Conservation (phyloP, 2,888 invertebrate species). For the Sepiola atlantica region DNA sequence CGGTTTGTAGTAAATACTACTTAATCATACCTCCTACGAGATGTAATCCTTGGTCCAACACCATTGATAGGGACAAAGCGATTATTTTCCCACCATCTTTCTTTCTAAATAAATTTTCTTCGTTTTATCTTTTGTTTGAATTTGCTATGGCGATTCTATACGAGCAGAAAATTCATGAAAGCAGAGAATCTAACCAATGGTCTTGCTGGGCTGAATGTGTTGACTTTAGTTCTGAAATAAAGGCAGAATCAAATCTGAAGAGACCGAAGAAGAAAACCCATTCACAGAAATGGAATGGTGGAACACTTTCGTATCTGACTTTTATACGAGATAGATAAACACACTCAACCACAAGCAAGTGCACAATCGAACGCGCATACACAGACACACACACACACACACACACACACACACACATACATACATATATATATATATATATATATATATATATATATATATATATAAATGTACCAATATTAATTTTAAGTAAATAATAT, state of each 20-base stretch:
- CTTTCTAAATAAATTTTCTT: neutral
- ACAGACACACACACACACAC: neutral
- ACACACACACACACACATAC: neutral
- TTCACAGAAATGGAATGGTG: neutral
- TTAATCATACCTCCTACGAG: neutral
- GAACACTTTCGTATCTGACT: neutral
- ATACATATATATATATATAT: no score
- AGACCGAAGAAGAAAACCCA: neutral
- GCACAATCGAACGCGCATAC: neutral
- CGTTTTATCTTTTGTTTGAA: no score
- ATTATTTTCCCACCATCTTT: no score
- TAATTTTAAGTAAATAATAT: no score
- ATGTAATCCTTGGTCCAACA: neutral
- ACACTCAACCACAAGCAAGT: no score
- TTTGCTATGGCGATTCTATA: neutral
- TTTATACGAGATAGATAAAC: no score
- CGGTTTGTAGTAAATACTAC: neutral
- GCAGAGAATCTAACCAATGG: neutral
- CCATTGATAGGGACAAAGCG: neutral
- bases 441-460: no score
- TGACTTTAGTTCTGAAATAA: neutral
- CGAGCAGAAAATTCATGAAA: neutral
- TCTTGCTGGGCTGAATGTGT: neutral
- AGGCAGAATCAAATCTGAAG: neutral
- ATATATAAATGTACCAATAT: no score